These are phyloP conservation scores for Zonitis immaculata DNA, from an alignment of 2,888 invertebrate species.

Conservation along the genomic window DNA sequence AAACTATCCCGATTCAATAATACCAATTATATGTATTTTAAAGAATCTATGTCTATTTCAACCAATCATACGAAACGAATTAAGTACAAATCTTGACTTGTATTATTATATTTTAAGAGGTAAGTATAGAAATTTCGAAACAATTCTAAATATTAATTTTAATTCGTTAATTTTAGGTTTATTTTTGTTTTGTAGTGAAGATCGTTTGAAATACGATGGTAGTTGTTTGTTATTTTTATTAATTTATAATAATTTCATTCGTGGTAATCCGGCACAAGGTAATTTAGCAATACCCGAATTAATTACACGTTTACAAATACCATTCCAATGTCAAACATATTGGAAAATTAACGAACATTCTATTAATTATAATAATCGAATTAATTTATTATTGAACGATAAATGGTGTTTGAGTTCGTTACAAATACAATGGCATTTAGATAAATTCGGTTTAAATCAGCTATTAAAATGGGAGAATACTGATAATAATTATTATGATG, in stretches of 20 bases:
- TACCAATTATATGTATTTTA: constrained; percentile 50
- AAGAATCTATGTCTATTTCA: constrained; percentile 53
- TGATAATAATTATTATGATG: constrained; percentile 26
- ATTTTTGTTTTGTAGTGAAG: constrained; percentile 54
- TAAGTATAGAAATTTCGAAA: constrained; percentile 15
- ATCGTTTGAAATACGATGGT: constrained; percentile 50
- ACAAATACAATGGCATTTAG: constrained; percentile 49
- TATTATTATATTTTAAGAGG: constrained; percentile 51
- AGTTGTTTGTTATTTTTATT: constrained; percentile 52
- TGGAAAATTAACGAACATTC: constrained; percentile 49
- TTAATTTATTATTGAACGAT: constrained; percentile 31
- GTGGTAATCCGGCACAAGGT: constrained; percentile 40
- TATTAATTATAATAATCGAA: constrained; percentile 36
- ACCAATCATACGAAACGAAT: constrained; percentile 54
- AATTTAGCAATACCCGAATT: constrained; percentile 50
- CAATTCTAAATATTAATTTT: neutral
- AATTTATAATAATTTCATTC: constrained; percentile 49
- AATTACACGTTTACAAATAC: constrained; percentile 48
- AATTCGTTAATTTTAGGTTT: constrained; percentile 45
- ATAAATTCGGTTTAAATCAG: constrained; percentile 44
- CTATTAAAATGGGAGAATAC: constrained; percentile 38
- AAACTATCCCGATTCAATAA: constrained; percentile 53
- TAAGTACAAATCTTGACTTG: constrained; percentile 51
- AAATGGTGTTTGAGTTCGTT: constrained; percentile 42
- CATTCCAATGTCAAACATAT: constrained; percentile 50